These are phyloP conservation scores for Enteromius viviparus DNA, from an alignment of 2,797 vertebrate genomes.

Conservation along the genomic window DNA sequence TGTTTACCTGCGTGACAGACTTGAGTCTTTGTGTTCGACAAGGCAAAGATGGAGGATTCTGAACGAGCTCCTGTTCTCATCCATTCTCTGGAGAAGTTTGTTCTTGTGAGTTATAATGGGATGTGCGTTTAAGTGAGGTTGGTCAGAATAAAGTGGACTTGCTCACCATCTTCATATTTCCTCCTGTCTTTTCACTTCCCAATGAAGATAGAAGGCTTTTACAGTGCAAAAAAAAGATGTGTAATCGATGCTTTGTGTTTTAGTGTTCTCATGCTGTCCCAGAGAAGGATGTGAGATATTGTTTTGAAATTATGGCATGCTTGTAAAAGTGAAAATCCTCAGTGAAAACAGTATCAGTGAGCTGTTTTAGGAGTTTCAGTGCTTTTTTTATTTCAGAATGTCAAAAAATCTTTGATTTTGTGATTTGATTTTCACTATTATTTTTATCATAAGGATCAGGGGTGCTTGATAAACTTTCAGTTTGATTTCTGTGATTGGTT, in stretches of 20 bases:
- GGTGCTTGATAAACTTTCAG: background rate
- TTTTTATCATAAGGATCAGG: background rate
- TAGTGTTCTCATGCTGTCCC: background rate
- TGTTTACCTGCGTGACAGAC: background rate
- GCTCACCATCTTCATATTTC: slow-evolving; percentile 14
- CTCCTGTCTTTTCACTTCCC: slow-evolving; percentile 38
- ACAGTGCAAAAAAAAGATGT: background rate
- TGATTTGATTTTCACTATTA: background rate
- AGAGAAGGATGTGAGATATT: background rate
- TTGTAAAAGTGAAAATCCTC: background rate
- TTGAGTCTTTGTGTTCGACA: background rate
- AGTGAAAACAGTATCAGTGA: background rate
- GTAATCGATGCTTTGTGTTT: background rate
- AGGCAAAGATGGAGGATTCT: slow-evolving; percentile 8
- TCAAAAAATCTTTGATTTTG: background rate
- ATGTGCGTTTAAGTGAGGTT: slow-evolving; percentile 22
- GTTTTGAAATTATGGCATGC: background rate
- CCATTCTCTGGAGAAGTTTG: background rate
- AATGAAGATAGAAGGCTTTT: background rate
- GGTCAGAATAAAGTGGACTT: slow-evolving; percentile 12
- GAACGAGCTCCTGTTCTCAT: background rate
- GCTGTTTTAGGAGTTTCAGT: background rate
- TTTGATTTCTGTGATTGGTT: too few species aligned
- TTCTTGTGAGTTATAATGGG: background rate
- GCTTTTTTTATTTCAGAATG: background rate